Evolutionary conservation across 2,888 invertebrate genomes (phyloP).

Genomic region (Phlogophora meticulosa): DNA sequence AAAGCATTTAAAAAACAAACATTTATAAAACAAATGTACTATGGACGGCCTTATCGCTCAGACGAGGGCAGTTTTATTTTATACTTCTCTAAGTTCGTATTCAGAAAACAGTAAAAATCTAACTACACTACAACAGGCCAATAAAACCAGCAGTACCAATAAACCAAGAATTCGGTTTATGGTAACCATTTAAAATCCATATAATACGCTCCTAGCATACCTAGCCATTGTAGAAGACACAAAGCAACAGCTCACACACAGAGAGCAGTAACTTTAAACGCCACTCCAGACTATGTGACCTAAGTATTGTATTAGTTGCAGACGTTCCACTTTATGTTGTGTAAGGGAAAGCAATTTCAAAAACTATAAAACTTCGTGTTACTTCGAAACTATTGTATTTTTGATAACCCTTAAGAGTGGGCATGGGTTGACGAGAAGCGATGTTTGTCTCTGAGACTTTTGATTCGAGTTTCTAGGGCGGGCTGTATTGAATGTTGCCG

Average conservation of each 20-base stretch:
- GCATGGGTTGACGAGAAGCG: slow-evolving; percentile 7
- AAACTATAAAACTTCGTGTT: slow-evolving; percentile 53
- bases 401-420: slow-evolving; percentile 42
- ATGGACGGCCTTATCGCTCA: no score
- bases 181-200: slow-evolving; percentile 35
- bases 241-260: slow-evolving; percentile 26
- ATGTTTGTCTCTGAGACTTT: slow-evolving; percentile 23
- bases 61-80: neutral
- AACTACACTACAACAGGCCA: slow-evolving; percentile 13
- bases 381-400: slow-evolving; percentile 58
- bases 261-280: slow-evolving; percentile 52
- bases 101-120: slow-evolving; percentile 25
- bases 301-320: slow-evolving; percentile 56
- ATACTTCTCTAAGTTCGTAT: neutral
- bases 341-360: slow-evolving; percentile 57
- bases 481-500: slow-evolving; percentile 25
- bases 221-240: slow-evolving; percentile 12
- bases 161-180: slow-evolving; percentile 38
- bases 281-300: slow-evolving; percentile 48
- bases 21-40: no score
- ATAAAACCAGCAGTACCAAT: slow-evolving; percentile 19
- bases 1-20: no score
- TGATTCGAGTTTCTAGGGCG: slow-evolving; percentile 39
- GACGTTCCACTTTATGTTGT: slow-evolving; percentile 49
- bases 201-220: slow-evolving; percentile 23